phyloP scores from a whole-genome alignment of 2,113 vertebrate species.

The Perca schrenkii region DNA sequence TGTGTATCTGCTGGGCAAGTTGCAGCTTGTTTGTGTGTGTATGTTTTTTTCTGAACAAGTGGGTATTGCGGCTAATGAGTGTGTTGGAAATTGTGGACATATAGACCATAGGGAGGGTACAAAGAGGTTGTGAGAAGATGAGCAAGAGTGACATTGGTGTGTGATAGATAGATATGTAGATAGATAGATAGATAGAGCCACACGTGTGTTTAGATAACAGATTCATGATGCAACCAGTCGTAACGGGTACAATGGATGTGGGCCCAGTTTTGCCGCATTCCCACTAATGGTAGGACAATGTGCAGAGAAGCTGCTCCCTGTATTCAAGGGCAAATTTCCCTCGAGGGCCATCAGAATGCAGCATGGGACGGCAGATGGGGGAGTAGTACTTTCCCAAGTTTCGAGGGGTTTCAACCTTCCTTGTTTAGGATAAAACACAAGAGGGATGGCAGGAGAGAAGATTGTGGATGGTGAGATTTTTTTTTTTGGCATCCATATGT shows the following conservation, averaged over 20 bases:
- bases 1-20: constrained; percentile 72
- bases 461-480: not conserved
- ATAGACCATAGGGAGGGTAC: constrained; percentile 16
- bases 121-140: constrained; percentile 26
- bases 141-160: constrained; percentile 16
- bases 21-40: constrained; percentile 64
- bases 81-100: constrained; percentile 53
- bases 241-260: constrained; percentile 56
- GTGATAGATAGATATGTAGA: not conserved
- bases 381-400: constrained; percentile 40
- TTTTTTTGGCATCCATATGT: not conserved
- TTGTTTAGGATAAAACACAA: constrained; percentile 37
- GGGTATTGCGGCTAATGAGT: constrained; percentile 64
- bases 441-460: constrained; percentile 7
- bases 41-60: constrained; percentile 28
- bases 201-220: constrained; percentile 47
- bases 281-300: constrained; percentile 38
- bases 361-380: constrained; percentile 52
- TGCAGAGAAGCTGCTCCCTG: constrained; percentile 50
- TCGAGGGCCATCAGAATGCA: constrained; percentile 64
- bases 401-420: constrained; percentile 33
- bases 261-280: constrained; percentile 58
- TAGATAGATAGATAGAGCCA: constrained; percentile 15
- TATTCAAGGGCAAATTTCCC: constrained; percentile 70
- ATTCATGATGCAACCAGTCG: constrained; percentile 73